A percentile compares a stretch with the other conserved stretches of the same genome.
Conservation (phyloP, 2,113 vertebrate genomes). For the Embiotoca jacksoni region DNA sequence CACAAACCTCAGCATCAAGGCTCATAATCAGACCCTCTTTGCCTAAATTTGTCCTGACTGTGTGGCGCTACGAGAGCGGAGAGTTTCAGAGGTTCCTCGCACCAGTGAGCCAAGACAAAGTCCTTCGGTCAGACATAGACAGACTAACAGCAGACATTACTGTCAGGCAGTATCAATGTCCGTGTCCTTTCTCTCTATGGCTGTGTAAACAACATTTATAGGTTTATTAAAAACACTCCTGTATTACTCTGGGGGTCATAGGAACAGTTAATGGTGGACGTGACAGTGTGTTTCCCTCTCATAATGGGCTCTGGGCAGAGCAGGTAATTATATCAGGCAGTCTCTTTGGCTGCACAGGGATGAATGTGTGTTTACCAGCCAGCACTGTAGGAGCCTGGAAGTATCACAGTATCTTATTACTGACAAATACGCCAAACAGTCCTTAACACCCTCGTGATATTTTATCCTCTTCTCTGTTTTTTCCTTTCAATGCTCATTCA, state of each 20-base stretch:
- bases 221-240: conserved; percentile 58
- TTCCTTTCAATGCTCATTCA: background rate
- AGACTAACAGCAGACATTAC: conserved; percentile 60
- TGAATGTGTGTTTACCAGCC: conserved; percentile 41
- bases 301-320: conserved; percentile 48
- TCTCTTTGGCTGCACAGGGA: conserved; percentile 10
- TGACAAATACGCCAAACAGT: conserved; percentile 16
- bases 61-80: background rate
- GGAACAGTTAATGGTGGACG: conserved; percentile 57
- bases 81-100: conserved; percentile 20
- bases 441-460: background rate
- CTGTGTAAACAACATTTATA: conserved; percentile 65
- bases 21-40: conserved; percentile 6
- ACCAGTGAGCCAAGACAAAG: conserved; percentile 53
- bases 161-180: conserved; percentile 70
- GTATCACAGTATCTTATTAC: conserved; percentile 1
- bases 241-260: conserved; percentile 25
- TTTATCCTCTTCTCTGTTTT: background rate
- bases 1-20: conserved; percentile 20
- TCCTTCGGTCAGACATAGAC: conserved; percentile 42
- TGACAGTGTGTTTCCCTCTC: conserved; percentile 69
- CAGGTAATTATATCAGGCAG: conserved; percentile 56
- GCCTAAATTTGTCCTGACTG: conserved; percentile 46
- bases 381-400: conserved; percentile 25
- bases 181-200: conserved; percentile 43